Evolutionary conservation across 2,888 invertebrate species (phyloP), one percentile per base, ranked within the genome.

Genomic region (Lithophane ornitopus): DNA sequence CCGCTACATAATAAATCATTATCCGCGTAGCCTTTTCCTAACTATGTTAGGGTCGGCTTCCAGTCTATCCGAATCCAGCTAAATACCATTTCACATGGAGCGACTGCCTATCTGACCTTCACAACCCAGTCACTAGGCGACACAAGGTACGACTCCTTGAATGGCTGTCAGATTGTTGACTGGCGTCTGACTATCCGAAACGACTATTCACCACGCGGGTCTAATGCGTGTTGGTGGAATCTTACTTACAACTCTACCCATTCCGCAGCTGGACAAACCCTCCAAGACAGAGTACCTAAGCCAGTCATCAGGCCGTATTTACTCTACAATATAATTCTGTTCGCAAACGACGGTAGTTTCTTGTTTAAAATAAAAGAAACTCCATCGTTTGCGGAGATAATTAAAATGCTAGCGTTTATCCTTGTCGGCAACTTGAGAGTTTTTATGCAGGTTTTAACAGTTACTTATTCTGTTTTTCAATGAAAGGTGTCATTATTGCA

Each of bases 341-440:
- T 74, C 61, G 61, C 79, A 52, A 75, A 79, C 71, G 72, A 74
- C 74, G 74, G 76, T 67, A 79, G 79, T 84, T 76, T 65, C 75
- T 80, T 63, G 82, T 82, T 74, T 46, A 61, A 78, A 83, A 80
- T 69, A 80, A 70, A 84, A 80, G 69, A 70, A 83, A 66, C 62
- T 71, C 16, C 72, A 61, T 58, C 65, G 80, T 84, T 80, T 77
- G 74, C 84, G 19, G 67, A 84, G 84, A 80, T 84, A 84, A 84
- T 84, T 84, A 77, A 84, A 84, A 84, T 77, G 77, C 66, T 62
- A 77, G 63, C 74, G 77, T 80, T 77, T 80, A 76, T 84, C 84
- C 44, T 73, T 56, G 75, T 61, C 54, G 62, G 12, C 54, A 39
- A 70, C 70, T 79, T 46, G 39, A 59, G 44, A 68, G n/a, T 46